These are phyloP conservation scores for Acrossocheilus fasciatus DNA, from an alignment of 2,797 vertebrate genomes.

Conservation along the genomic window DNA sequence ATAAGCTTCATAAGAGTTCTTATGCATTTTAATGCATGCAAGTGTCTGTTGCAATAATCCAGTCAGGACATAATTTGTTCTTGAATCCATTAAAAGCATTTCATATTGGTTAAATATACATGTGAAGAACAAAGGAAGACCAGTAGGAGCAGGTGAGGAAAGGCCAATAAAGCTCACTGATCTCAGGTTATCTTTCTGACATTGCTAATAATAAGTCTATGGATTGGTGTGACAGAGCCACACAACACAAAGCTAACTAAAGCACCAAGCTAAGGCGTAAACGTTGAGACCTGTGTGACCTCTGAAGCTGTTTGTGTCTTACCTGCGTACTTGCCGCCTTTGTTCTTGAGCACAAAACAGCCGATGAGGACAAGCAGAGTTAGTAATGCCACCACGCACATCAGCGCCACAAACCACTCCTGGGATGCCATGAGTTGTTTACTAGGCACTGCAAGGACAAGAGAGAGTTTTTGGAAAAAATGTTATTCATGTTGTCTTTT, in stretches of 20 bases:
- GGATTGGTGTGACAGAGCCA: conserved; percentile 34
- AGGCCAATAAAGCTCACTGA: conserved; percentile 64
- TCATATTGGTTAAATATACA: not conserved
- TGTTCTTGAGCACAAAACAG: conserved; percentile 91
- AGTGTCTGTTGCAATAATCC: not conserved
- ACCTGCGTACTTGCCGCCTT: conserved; percentile 97
- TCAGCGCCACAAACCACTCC: conserved; percentile 91
- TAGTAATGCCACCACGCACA: conserved; percentile 89
- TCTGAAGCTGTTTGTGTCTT: conserved; percentile 62
- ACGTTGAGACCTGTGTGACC: conserved; percentile 6
- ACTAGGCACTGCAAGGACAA: conserved; percentile 74
- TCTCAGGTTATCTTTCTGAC: conserved; percentile 62
- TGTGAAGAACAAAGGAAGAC: conserved; percentile 56
- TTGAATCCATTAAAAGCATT: conserved; percentile 23
- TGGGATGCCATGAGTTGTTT: conserved; percentile 77
- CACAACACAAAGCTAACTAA: not conserved
- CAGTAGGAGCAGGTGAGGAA: conserved; percentile 58
- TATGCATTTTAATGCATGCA: conserved; percentile 1
- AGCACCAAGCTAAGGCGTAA: conserved; percentile 11
- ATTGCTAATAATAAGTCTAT: conserved; percentile 57
- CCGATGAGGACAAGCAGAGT: conserved; percentile 84
- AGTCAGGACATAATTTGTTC: not conserved
- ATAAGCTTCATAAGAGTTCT: conserved; percentile 16
- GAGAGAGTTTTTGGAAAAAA: conserved; percentile 41
- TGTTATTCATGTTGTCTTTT: not conserved